These are phyloP conservation scores for Holothuria glaberrima DNA, from an alignment of 35 echinoderm and acorn worm genomes.

Conservation along the genomic window DNA sequence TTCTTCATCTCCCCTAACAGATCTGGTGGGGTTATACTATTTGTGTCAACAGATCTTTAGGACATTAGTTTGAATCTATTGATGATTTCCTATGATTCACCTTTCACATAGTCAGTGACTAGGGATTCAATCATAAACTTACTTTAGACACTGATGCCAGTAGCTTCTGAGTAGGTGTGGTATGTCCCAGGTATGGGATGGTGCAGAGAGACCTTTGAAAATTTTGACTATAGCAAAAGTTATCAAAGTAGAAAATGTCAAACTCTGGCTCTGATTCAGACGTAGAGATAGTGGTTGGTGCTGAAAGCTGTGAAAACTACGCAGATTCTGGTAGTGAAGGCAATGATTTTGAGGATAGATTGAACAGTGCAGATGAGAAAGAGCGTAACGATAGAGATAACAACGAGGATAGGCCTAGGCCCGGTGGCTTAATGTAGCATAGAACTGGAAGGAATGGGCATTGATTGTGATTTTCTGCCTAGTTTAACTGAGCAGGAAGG, in stretches of 20 bases:
- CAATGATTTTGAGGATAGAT: not conserved
- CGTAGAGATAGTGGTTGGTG: not conserved
- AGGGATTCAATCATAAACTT: no score
- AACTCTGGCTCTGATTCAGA: not conserved
- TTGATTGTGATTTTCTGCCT: not conserved
- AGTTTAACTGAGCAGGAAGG: not conserved
- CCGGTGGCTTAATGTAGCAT: not conserved
- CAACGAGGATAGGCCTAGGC: not conserved
- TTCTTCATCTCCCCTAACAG: no score
- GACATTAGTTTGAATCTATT: no score
- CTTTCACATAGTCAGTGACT: no score
- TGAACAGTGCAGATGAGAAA: not conserved
- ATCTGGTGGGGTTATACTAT: no score
- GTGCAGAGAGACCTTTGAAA: not conserved
- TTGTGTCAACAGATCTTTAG: no score
- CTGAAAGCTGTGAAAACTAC: not conserved
- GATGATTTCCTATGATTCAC: no score
- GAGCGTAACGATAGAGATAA: not conserved
- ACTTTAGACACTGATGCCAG: no score
- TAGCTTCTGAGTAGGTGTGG: no score
- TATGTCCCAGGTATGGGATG: no score
- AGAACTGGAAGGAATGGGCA: not conserved
- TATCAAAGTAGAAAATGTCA: not conserved
- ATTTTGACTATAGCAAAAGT: not conserved
- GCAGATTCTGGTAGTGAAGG: not conserved